Base-by-base conservation (phyloP, 2,888 invertebrate genomes). In the Esperia sulphurella region DNA sequence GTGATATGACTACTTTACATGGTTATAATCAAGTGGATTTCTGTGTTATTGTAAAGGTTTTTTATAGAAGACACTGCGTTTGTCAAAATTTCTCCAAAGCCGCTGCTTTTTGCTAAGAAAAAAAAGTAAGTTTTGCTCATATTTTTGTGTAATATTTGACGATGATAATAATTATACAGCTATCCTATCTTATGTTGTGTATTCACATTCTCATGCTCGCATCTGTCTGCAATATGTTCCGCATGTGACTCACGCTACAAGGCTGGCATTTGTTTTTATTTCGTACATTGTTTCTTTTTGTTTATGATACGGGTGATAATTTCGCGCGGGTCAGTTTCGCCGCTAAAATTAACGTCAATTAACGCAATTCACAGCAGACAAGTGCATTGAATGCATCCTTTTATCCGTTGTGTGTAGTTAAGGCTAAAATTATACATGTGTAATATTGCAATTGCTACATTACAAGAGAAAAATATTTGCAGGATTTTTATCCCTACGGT, bases 1-100 rank as follows among this genome's bases (percentile, higher is more conserved):
- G 69, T 71, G 75, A 71, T 70, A 72, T 79, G 68, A 72, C 54
- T 63, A 49, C 55, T 58, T 54, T 53, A 50, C 65, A 67, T 59
- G 60, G 58, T 68, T 66, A n/a, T 42, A 46, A 53, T 46, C 37
- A 35, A 49, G 47, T 42, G 46, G 52, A 48, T 53, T 51, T 55
- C 35, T 48, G 52, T 49, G 37, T 28, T 38, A 33, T 49, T 14
- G 28, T 42, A 45, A 43, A 51, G 54, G 42, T 46, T 48, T 48
- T 52, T 42, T 14, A 38, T 44, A 37, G 29, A 39, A 14, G 14
- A 14, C 39, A 39, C 14, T 28, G 21, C 29, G 37, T 21, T n/a
- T 10, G 21, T 21, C 40, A 10, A 3, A 41, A 28, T 28, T 12
- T 10, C 21, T 12, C 10, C 31, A 3, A 35, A n/a, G 35, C 8